Percentiles rank a stretch among this genome's conserved stretches.
Conservation (phyloP, 2,888 invertebrate genomes). For the Abrostola triplasia region DNA sequence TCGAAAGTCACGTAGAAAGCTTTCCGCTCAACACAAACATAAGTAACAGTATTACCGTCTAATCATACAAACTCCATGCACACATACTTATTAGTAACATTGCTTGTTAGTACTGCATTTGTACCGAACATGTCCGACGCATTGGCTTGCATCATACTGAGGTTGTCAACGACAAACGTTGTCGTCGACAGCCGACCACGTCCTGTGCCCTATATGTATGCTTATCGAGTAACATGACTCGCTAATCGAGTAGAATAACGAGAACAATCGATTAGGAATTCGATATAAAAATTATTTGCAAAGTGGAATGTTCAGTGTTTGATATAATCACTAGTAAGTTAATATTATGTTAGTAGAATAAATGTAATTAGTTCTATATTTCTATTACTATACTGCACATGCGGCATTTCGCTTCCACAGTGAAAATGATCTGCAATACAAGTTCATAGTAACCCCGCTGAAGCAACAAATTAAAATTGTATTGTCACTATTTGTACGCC, state of each 20-base stretch:
- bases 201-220: constrained; percentile 56
- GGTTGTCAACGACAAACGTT: constrained; percentile 57
- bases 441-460: too few relatives aligned
- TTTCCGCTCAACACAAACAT: background rate
- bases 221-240: constrained; percentile 50
- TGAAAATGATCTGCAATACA: too few relatives aligned
- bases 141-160: constrained; percentile 59
- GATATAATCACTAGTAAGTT: too few relatives aligned
- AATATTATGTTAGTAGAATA: too few relatives aligned
- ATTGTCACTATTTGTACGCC: too few relatives aligned
- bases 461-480: too few relatives aligned
- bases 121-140: constrained; percentile 50
- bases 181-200: constrained; percentile 50
- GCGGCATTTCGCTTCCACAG: too few relatives aligned
- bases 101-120: constrained; percentile 39
- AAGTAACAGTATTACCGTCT: background rate
- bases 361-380: too few relatives aligned
- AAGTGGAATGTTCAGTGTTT: constrained; percentile 33
- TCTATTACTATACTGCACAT: too few relatives aligned
- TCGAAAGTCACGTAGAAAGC: constrained; percentile 11
- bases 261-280: constrained; percentile 53
- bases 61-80: constrained; percentile 4
- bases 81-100: constrained; percentile 44
- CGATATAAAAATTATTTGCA: constrained; percentile 44
- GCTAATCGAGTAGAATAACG: constrained; percentile 54